These are phyloP conservation scores for Plodia interpunctella DNA, from an alignment of 1,140 invertebrate genomes.

Conservation along the genomic window DNA sequence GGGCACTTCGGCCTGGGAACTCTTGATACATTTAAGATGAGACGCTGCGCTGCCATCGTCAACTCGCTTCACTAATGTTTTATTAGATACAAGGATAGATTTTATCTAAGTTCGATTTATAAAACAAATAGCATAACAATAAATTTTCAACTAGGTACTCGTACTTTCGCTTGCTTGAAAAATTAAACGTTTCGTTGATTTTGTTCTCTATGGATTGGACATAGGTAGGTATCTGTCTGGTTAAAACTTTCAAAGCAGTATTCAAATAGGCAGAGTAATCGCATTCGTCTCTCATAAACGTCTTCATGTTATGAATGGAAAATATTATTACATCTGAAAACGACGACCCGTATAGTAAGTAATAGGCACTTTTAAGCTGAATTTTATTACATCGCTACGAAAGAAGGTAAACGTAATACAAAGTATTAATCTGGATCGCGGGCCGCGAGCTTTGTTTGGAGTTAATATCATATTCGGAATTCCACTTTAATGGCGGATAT, in stretches of 20 bases:
- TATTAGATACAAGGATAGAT: slow-evolving; percentile 36
- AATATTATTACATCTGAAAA: slow-evolving; percentile 30
- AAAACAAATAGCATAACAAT: neutral
- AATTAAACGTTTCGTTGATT: no score
- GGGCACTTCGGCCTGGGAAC: slow-evolving; percentile 31
- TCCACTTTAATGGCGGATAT: slow-evolving; percentile 1
- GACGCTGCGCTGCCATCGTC: slow-evolving; percentile 27
- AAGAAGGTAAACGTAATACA: slow-evolving; percentile 66
- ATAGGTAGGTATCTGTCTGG: slow-evolving; percentile 2
- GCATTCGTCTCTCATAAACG: slow-evolving; percentile 24
- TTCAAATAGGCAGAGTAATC: slow-evolving; percentile 18
- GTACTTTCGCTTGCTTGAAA: no score
- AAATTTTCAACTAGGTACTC: no score
- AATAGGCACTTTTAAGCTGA: slow-evolving; percentile 70
- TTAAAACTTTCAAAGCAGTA: slow-evolving; percentile 8
- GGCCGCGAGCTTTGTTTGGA: slow-evolving; percentile 25
- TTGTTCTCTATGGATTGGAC: neutral
- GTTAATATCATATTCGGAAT: slow-evolving; percentile 24
- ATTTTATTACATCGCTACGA: slow-evolving; percentile 72
- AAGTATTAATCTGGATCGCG: slow-evolving; percentile 44
- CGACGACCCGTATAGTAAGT: slow-evolving; percentile 25
- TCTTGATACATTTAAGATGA: slow-evolving; percentile 72
- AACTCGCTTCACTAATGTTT: slow-evolving; percentile 41
- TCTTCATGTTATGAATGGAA: slow-evolving; percentile 29
- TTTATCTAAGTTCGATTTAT: no score